Conservation (phyloP, 2,113 vertebrate species). For the Phalacrocorax carbo region DNA sequence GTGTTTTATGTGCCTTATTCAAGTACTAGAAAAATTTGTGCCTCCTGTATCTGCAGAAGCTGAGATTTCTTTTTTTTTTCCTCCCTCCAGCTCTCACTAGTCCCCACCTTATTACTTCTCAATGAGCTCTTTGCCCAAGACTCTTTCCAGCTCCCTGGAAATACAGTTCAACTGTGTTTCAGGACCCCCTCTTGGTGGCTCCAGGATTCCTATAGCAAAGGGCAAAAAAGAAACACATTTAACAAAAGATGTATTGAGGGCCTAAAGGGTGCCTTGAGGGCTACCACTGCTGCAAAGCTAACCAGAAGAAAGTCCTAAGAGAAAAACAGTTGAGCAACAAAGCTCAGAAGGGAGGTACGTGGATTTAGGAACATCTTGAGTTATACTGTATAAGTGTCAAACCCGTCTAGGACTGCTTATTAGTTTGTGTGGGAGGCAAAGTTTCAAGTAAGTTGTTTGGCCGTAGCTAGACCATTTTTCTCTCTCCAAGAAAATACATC, state of each 20-base stretch:
- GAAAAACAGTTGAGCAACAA: not conserved
- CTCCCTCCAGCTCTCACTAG: not conserved
- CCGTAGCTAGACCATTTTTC: not conserved
- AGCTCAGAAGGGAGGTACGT: not conserved
- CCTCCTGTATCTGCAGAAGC: not conserved
- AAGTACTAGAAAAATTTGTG: not conserved
- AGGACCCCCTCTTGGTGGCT: not conserved
- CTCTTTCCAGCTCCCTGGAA: not conserved
- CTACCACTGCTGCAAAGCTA: not conserved
- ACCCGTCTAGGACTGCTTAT: not conserved
- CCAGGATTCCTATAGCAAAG: not conserved
- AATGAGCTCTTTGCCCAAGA: not conserved
- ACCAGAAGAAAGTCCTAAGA: not conserved
- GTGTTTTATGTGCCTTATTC: not conserved
- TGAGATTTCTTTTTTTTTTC: not conserved
- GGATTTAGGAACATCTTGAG: constrained; percentile 5
- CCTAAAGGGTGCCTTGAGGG: not conserved
- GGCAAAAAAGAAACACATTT: not conserved
- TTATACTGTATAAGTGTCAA: constrained; percentile 35
- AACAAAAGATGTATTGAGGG: not conserved
- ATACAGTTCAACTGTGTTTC: not conserved
- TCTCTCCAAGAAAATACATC: constrained; percentile 27
- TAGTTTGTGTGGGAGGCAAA: constrained; percentile 11
- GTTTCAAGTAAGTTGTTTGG: constrained; percentile 19
- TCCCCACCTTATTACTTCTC: not conserved